Evolutionary conservation across 2,797 vertebrate species (phyloP).

Genomic region (Xenentodon cancila): DNA sequence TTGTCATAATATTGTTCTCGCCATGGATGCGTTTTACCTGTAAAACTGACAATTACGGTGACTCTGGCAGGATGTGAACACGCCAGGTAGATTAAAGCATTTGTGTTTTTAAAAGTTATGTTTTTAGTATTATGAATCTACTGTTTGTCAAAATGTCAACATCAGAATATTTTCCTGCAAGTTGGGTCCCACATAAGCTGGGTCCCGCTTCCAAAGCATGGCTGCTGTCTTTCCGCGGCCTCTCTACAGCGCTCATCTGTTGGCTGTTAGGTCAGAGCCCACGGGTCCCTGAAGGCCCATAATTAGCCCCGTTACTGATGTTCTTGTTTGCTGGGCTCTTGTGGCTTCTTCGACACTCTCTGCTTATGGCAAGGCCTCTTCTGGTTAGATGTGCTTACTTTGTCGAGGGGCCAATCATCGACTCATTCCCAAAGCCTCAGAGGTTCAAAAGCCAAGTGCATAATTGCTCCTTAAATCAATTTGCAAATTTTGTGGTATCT

Average conservation of each 20-base stretch:
- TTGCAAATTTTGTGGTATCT: slow-evolving; percentile 75
- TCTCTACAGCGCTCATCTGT: slow-evolving; percentile 36
- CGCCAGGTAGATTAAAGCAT: no score
- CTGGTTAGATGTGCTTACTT: slow-evolving; percentile 78
- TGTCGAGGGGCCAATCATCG: slow-evolving; percentile 76
- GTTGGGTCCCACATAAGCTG: no score
- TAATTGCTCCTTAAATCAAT: slow-evolving; percentile 82
- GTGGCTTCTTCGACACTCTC: slow-evolving; percentile 68
- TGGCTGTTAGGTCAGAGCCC: slow-evolving; percentile 62
- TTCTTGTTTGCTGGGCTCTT: slow-evolving; percentile 71
- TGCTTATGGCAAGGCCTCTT: slow-evolving; percentile 55
- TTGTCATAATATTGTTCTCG: no score
- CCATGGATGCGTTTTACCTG: no score
- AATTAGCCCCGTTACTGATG: slow-evolving; percentile 48
- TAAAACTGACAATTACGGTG: no score
- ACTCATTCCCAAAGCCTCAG: slow-evolving; percentile 77
- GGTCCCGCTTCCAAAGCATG: no score
- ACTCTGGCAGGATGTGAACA: no score
- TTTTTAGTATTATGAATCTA: no score
- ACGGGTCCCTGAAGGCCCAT: slow-evolving; percentile 50
- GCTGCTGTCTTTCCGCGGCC: no score
- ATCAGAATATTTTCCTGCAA: no score
- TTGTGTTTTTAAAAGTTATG: no score
- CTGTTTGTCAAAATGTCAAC: no score
- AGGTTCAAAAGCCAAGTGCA: slow-evolving; percentile 81